Conservation (phyloP, 2,888 invertebrate genomes). For the Aethes cnicana region DNA sequence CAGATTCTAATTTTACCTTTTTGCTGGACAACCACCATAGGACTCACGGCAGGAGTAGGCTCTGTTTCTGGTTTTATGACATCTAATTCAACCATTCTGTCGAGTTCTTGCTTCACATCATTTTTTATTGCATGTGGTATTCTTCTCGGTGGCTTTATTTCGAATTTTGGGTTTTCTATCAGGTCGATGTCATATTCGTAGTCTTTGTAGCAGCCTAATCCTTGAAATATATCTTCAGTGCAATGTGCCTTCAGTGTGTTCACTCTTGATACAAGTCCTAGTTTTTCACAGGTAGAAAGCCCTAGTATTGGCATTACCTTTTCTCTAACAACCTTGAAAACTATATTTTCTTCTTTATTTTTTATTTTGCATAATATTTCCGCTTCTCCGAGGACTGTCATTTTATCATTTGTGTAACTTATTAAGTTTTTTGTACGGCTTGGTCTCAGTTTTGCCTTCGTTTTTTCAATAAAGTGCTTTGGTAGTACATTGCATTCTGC, state of each 20-base stretch:
- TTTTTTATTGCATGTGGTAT: constrained; percentile 29
- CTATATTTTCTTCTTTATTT: constrained; percentile 15
- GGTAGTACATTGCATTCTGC: constrained; percentile 30
- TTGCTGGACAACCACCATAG: constrained; percentile 36
- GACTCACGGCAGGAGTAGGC: constrained; percentile 35
- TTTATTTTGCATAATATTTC: constrained; percentile 13
- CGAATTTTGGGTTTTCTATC: no score
- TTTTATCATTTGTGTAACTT: constrained; percentile 27
- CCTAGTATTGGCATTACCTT: constrained; percentile 31
- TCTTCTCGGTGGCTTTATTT: constrained; percentile 19
- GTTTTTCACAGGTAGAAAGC: constrained; percentile 23
- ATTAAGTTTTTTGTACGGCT: constrained; percentile 32
- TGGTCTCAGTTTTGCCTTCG: constrained; percentile 18
- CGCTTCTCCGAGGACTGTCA: constrained; percentile 24
- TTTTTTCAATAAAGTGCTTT: constrained; percentile 7
- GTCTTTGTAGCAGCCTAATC: no score
- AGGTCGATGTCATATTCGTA: no score
- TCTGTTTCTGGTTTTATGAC: constrained; percentile 35
- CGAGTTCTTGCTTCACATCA: constrained; percentile 36
- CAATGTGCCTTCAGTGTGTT: constrained; percentile 5
- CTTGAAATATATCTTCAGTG: no score
- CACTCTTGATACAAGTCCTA: constrained; percentile 23
- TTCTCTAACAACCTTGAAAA: constrained; percentile 25
- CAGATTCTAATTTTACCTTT: constrained; percentile 34
- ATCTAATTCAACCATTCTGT: constrained; percentile 32